Evolutionary conservation across 2,113 vertebrate genomes (phyloP), one percentile per base, ranked within the genome.

Genomic region (Zonotrichia leucophrys): DNA sequence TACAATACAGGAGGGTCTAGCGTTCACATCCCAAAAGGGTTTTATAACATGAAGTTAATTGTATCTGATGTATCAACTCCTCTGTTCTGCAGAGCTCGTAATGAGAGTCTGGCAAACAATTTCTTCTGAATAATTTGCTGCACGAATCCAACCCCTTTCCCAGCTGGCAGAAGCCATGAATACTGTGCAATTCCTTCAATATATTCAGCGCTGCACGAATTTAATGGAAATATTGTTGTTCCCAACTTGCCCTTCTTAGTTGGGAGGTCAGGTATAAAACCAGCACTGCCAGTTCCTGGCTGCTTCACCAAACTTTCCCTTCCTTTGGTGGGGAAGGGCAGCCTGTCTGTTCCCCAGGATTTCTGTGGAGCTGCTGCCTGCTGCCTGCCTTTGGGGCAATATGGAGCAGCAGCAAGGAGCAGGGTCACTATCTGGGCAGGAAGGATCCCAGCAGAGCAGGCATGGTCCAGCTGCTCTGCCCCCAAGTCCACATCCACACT

Each of bases 61-160:
- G 58, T 75, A 50, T 83, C 53, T 94, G 94, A 94, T 90, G 46
- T 58, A 93, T 85, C 88, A 93, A 3, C 82, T 90, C 84, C 90
- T 92, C 78, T 93, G 22, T 83, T 93, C 85, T 30, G 30, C 15
- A 73, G 74, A 91, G 85, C 78, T 89, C 41, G 3, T 85, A 88
- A 95, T 83, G 82, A 91, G 87, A 96, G n/a, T 41, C 89, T 89
- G 90, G 90, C 78, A 87, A 95, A 95, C 25, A 46, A 81, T 83
- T 94, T 64, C 67, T 80, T 69, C 69, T 72, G 92, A 92, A 95
- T 95, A 92, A 96, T 96, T 92, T 76, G 89, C 91, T 95, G 72
- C 89, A 72, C 69, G 72, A 93, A 91, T 92, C 72, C 82, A 74
- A 27, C 12, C 60, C 73, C 74, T 90, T 55, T 69, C 60, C 49